phyloP scores from a whole-genome alignment of 2,113 vertebrate genomes.

The Alexandromys fortis region DNA sequence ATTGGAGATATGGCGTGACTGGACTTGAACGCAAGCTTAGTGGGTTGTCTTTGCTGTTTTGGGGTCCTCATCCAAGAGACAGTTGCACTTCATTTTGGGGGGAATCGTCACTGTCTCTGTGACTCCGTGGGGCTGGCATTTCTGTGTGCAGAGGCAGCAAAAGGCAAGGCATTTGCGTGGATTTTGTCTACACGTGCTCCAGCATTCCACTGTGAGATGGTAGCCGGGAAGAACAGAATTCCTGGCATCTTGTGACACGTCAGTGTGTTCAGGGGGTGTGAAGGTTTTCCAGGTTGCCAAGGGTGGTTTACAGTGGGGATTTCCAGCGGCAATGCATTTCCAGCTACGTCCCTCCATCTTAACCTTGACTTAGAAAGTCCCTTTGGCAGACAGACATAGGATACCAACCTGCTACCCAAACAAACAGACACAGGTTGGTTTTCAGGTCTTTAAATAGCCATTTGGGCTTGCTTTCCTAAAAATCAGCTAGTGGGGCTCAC shows the following conservation, averaged over 20 bases:
- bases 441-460: slow-evolving; percentile 16
- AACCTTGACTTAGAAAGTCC: slow-evolving; percentile 77
- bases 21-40: background rate
- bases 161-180: background rate
- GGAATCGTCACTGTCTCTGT: background rate
- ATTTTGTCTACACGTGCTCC: slow-evolving; percentile 66
- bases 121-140: accelerated
- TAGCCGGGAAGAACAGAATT: slow-evolving; percentile 76
- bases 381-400: slow-evolving; percentile 78
- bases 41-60: accelerated
- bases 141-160: background rate
- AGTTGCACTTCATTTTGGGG: background rate
- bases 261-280: slow-evolving; percentile 72
- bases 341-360: slow-evolving; percentile 67
- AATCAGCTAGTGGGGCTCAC: background rate
- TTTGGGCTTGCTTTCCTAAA: slow-evolving; percentile 70
- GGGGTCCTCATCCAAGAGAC: background rate
- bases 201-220: slow-evolving; percentile 68
- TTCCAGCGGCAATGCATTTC: slow-evolving; percentile 79
- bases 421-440: slow-evolving; percentile 63
- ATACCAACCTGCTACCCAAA: slow-evolving; percentile 64
- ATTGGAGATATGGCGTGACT: background rate
- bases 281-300: slow-evolving; percentile 74
- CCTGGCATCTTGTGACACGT: slow-evolving; percentile 73
- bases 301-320: slow-evolving; percentile 82